Conservation (phyloP, 1,140 invertebrate genomes). For the Drosophila repletoides region DNA sequence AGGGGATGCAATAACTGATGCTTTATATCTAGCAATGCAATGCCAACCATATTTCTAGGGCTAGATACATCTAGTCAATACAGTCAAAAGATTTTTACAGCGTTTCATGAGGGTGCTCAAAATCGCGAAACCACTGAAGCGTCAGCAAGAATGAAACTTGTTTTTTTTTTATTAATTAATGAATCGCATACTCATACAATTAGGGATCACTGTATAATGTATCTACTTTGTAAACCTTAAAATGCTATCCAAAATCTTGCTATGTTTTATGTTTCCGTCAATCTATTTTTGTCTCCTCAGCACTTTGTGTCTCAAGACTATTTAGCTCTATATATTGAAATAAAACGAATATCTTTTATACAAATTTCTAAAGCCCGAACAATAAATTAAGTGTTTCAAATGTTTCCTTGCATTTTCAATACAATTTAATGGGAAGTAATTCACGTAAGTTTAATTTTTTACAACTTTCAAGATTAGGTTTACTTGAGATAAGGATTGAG, state of each 20-base stretch:
- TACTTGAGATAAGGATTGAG: too few relatives aligned
- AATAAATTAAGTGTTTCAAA: slow-evolving; percentile 78
- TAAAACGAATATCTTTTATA: slow-evolving; percentile 59
- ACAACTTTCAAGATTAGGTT: too few relatives aligned
- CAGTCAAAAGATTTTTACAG: slow-evolving; percentile 70
- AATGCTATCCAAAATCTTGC: slow-evolving; percentile 48
- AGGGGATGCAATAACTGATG: slow-evolving; percentile 54
- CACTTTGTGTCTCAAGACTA: slow-evolving; percentile 62
- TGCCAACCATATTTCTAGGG: slow-evolving; percentile 76
- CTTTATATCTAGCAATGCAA: slow-evolving; percentile 68
- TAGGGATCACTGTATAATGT: slow-evolving; percentile 56
- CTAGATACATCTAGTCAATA: slow-evolving; percentile 82
- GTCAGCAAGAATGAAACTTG: slow-evolving; percentile 56
- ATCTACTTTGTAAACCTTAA: slow-evolving; percentile 56
- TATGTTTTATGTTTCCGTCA: slow-evolving; percentile 40
- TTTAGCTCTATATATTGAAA: slow-evolving; percentile 73
- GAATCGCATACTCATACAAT: slow-evolving; percentile 67
- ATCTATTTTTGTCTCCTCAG: slow-evolving; percentile 24
- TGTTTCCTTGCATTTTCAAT: slow-evolving; percentile 25
- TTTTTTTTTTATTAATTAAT: slow-evolving; percentile 68
- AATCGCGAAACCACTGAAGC: slow-evolving; percentile 39
- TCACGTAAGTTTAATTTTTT: too few relatives aligned
- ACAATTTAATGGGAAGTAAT: slow-evolving; percentile 24
- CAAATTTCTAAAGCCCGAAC: slow-evolving; percentile 62
- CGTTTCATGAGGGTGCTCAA: slow-evolving; percentile 61